A percentile compares a stretch with the other conserved stretches of the same genome.
Conservation (phyloP, 2,888 invertebrate genomes). For the Trichogramma dendrolimi region DNA sequence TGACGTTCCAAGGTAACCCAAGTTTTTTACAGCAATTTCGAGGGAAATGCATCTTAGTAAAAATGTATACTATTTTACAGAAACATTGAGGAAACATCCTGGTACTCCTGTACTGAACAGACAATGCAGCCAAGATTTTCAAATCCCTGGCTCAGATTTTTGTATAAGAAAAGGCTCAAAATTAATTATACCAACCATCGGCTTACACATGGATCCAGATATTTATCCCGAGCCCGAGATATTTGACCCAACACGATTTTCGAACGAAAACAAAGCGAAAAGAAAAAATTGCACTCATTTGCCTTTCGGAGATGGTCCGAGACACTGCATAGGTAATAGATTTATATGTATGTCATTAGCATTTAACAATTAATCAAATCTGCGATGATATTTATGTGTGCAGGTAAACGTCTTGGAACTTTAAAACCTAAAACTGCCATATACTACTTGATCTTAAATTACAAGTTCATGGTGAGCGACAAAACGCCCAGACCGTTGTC, state of each 20-base stretch:
- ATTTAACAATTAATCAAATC: not conserved
- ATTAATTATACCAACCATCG: slow-evolving; percentile 45
- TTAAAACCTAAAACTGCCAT: slow-evolving; percentile 26
- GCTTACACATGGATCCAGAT: slow-evolving; percentile 51
- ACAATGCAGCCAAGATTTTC: slow-evolving; percentile 37
- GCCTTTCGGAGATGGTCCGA: slow-evolving; percentile 35
- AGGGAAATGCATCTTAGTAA: not conserved
- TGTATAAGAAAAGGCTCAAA: slow-evolving; percentile 30
- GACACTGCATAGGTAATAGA: slow-evolving; percentile 33
- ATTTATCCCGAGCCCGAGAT: slow-evolving; percentile 52
- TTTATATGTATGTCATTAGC: not conserved
- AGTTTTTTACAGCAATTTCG: slow-evolving; percentile 27
- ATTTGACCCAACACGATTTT: slow-evolving; percentile 55
- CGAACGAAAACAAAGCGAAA: slow-evolving; percentile 38
- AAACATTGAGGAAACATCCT: slow-evolving; percentile 45
- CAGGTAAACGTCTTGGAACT: slow-evolving; percentile 25
- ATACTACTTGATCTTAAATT: slow-evolving; percentile 15
- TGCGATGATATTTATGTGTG: not conserved
- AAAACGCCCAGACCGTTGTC: slow-evolving; percentile 6
- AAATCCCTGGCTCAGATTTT: slow-evolving; percentile 29
- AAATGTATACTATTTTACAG: slow-evolving; percentile 21
- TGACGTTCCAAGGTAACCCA: slow-evolving; percentile 47
- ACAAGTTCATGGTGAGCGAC: slow-evolving; percentile 6
- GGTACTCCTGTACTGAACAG: slow-evolving; percentile 40
- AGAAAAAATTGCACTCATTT: slow-evolving; percentile 33